These are phyloP conservation scores for Sceliomorpha sp. DNA, from an alignment of 2,888 invertebrate genomes.

Conservation along the genomic window DNA sequence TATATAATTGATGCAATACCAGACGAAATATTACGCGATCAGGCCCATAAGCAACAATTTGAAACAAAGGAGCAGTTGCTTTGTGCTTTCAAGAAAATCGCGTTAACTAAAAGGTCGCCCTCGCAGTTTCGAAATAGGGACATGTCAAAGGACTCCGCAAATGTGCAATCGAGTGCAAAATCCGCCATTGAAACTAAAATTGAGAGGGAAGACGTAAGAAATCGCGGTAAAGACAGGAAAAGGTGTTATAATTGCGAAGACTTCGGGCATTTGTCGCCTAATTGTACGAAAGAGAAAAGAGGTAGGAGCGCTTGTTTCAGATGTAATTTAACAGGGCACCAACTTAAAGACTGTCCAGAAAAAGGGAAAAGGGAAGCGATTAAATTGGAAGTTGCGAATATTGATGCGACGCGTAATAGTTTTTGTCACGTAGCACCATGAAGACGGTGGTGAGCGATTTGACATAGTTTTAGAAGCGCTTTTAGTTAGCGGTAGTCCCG, in stretches of 20 bases:
- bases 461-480: background rate
- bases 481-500: constrained; percentile 3
- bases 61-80: background rate
- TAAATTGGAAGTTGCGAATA: background rate
- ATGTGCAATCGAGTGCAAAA: background rate
- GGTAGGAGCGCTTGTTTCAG: constrained; percentile 4
- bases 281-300: constrained; percentile 1
- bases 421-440: background rate
- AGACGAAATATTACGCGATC: constrained; percentile 9
- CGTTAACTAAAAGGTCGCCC: background rate
- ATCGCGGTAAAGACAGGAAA: background rate
- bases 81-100: constrained; percentile 2
- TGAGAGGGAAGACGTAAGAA: background rate
- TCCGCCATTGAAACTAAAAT: background rate
- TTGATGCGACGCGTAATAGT: background rate
- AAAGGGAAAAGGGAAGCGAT: background rate
- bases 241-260: constrained; percentile 12
- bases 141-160: background rate
- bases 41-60: constrained; percentile 6
- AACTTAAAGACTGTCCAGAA: background rate
- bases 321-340: background rate
- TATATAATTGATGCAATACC: constrained; percentile 26
- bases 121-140: background rate
- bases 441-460: background rate
- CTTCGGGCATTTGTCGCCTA: background rate